Base-by-base conservation (phyloP, 2,797 vertebrate genomes). In the Lithobates sylvaticus region DNA sequence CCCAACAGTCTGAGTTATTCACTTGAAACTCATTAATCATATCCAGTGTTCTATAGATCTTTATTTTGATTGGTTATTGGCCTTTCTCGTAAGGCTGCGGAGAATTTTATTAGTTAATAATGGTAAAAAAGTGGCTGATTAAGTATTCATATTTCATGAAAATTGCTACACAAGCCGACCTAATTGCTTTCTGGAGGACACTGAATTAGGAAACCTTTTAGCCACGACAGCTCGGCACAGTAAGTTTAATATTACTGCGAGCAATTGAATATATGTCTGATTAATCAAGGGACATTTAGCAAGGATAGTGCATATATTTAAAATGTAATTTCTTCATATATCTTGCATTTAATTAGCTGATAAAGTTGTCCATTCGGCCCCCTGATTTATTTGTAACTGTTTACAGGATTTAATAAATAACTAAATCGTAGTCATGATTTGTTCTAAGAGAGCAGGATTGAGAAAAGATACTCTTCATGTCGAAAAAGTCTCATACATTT, bases 61-160 rank as follows among this genome's bases (percentile, higher is more conserved):
- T n/a, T 15, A 75, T 76, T 81, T 34, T 70, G 81, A 87, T 87
- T 84, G 78, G 81, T 84, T 87, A 84, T 73, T 84, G 81, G 86
- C 81, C 81, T 80, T 70, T 64, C 12, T 68, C 75, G 74, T 79
- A 87, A 84, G 39, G 76, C 86, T 27, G 36, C 67, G 9, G 50
- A 70, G 58, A 44, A 36, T 70, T 84, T 87, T 87, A 87, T 84
- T 84, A 71, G 86, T 87, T 87, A 84, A 87, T 87, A 84, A 87
- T 84, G 71, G 81, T 87, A 74, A 84, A 87, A 87, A 84, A 87
- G 77, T 70, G 76, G 34, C 81, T 84, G 81, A 83, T 87, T 75
- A 84, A 87, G 86, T 84, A 84, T 87, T 87, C 70, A 87, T 87
- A 75, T 84, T 87, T 87, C 86, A 87, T 79, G 71, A 47, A 84